Evolutionary conservation across 2,888 invertebrate genomes (phyloP), one percentile per base, ranked within the genome.

Genomic region (Sarcophaga caerulescens): DNA sequence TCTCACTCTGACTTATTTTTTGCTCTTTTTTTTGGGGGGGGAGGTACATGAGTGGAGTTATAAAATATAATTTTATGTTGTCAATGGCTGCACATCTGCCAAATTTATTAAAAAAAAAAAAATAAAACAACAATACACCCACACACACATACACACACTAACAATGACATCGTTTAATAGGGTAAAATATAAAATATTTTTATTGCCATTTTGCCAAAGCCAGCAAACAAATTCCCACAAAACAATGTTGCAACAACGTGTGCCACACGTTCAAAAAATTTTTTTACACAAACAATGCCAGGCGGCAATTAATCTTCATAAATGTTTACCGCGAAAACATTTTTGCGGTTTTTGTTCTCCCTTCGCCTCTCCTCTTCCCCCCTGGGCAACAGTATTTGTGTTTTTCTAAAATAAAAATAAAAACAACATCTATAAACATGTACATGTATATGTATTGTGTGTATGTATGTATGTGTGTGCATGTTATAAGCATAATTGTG

Each of bases 281-380:
- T 35, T 35, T 35, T 86, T 86, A 86, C 85, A 86, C 79, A 79
- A 71, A 52, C 52, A 17, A 52, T 14, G 52, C 14, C 17, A 71
- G 79, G 84, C 88, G 84, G 82, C 88, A 88, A 88, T 88, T 88
- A 88, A 88, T 88, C 88, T 88, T 85, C 88, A 88, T 88, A 88
- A 88, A 88, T 88, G 88, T 87, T 88, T 74, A 88, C 88, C 88
- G 88, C 88, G 87, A 88, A 88, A 88, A 87, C 87, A 88, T 88
- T 87, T 88, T 84, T 88, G 88, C 84, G 88, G 88, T 88, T 84
- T 73, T 81, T 35, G 10, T 35, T 8, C 35, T 35, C 35, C 10
- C 3, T 10, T 0, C 35, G 8, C 0, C 35, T 35, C 10, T 35
- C 35, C 2, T 8, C 1, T 2, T n/a, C n/a, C 35, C 87, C 76